These are phyloP conservation scores for Muscina levida DNA, from an alignment of 2,888 invertebrate genomes.

Conservation along the genomic window DNA sequence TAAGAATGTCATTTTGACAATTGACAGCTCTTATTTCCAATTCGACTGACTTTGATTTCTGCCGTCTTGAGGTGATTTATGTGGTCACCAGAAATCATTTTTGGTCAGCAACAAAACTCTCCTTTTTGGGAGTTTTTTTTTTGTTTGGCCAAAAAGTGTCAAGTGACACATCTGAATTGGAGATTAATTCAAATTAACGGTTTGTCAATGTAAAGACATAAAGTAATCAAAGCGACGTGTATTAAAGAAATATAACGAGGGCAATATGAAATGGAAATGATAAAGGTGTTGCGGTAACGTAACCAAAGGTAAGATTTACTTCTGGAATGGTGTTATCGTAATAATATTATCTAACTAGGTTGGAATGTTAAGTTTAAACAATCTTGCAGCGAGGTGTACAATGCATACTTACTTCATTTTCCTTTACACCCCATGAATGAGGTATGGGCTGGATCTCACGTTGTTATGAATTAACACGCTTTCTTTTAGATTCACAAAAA, in stretches of 20 bases:
- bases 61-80: slow-evolving; percentile 47
- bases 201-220: slow-evolving; percentile 9
- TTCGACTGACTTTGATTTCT: slow-evolving; percentile 51
- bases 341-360: slow-evolving; percentile 1
- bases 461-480: no score
- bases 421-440: no score
- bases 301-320: no score
- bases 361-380: not conserved
- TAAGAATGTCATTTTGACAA: slow-evolving; percentile 62
- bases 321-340: no score
- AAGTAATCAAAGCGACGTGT: not conserved
- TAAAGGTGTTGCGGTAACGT: no score
- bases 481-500: no score
- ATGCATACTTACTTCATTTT: no score
- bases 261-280: no score
- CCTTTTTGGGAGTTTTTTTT: not conserved
- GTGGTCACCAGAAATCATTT: not conserved
- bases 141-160: slow-evolving; percentile 55
- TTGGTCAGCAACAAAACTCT: no score
- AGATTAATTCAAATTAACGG: slow-evolving; percentile 55
- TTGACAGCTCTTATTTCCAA: slow-evolving; percentile 50
- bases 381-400: no score
- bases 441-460: no score
- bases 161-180: slow-evolving; percentile 55
- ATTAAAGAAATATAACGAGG: no score